These are phyloP conservation scores for Coleophora flavipennella DNA, from an alignment of 2,888 invertebrate genomes.

Conservation along the genomic window DNA sequence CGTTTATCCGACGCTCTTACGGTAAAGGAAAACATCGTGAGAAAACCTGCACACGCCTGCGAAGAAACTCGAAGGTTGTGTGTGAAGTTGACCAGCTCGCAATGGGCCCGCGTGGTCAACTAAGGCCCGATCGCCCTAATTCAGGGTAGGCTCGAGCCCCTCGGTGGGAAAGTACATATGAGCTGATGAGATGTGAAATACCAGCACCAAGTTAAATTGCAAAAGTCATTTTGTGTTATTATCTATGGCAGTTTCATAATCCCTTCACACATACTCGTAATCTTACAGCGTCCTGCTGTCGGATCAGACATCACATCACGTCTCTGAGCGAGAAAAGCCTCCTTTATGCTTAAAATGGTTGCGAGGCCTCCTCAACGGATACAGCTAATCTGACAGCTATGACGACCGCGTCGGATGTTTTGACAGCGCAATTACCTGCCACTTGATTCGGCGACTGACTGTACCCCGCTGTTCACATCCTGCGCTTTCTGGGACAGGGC, in stretches of 20 bases:
- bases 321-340: background rate
- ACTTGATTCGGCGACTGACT: conserved; percentile 40
- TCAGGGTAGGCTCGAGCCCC: no score
- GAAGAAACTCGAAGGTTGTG: no score
- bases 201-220: background rate
- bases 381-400: conserved; percentile 53
- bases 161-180: no score
- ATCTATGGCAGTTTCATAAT: background rate
- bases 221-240: background rate
- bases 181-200: no score
- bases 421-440: conserved; percentile 68
- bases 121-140: no score
- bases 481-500: conserved; percentile 18
- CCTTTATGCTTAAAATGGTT: conserved; percentile 15
- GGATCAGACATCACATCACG: background rate
- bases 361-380: conserved; percentile 50
- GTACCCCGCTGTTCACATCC: conserved; percentile 48
- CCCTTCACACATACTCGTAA: background rate
- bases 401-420: conserved; percentile 51
- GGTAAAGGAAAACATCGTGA: no score
- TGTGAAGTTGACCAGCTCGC: no score
- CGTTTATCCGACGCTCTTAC: no score
- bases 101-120: no score
- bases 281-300: background rate
- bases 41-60: no score